These are phyloP conservation scores for Dufourea novaeangliae DNA, from an alignment of 1,140 invertebrate genomes.

Conservation along the genomic window DNA sequence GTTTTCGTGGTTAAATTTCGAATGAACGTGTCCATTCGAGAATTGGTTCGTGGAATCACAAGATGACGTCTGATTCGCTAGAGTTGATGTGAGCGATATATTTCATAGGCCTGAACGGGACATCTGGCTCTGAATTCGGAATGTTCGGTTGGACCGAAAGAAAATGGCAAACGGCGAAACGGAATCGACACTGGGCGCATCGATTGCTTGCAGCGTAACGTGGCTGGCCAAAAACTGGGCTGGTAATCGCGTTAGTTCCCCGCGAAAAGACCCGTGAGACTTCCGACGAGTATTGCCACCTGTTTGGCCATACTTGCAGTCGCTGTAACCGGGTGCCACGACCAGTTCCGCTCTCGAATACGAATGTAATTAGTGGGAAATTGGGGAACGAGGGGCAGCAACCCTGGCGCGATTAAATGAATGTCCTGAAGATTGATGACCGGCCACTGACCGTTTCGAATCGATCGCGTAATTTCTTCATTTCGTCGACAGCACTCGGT, in stretches of 20 bases:
- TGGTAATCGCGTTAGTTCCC: conserved; percentile 57
- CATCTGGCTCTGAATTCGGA: too few relatives aligned
- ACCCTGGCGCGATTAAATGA: conserved; percentile 36
- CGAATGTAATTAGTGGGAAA: conserved; percentile 58
- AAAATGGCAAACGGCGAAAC: background rate
- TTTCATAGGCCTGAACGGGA: too few relatives aligned
- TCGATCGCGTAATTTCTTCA: conserved; percentile 31
- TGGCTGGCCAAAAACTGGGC: conserved; percentile 53
- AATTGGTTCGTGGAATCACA: too few relatives aligned
- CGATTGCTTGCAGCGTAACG: conserved; percentile 34
- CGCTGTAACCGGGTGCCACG: conserved; percentile 46
- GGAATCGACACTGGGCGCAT: conserved; percentile 21
- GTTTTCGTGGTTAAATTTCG: too few relatives aligned
- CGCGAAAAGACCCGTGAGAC: conserved; percentile 50
- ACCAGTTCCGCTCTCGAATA: conserved; percentile 50
- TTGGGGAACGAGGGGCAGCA: conserved; percentile 44
- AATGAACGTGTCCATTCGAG: too few relatives aligned
- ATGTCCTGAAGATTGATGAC: conserved; percentile 46
- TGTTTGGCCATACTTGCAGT: conserved; percentile 47
- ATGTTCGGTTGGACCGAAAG: too few relatives aligned
- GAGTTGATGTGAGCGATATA: too few relatives aligned
- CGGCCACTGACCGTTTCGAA: conserved; percentile 14
- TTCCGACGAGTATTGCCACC: conserved; percentile 49
- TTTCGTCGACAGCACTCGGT: background rate
- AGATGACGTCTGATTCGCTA: too few relatives aligned